Percentiles rank a stretch among this genome's conserved stretches.
Evolutionary conservation across 2,888 invertebrate species (phyloP).

Genomic region (Auanema freiburgensis): DNA sequence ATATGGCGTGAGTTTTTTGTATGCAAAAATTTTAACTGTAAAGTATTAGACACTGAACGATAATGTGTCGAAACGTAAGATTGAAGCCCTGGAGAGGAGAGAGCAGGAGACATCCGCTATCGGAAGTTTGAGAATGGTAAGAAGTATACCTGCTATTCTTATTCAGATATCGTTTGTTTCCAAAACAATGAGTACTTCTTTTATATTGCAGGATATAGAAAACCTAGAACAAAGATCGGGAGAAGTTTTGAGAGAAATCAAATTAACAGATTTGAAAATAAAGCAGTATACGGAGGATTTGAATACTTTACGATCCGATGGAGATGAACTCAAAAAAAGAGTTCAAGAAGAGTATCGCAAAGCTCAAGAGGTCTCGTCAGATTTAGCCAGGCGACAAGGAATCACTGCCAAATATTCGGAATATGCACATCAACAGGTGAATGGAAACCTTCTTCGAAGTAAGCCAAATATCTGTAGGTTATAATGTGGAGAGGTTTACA

Average conservation of each 20-base stretch:
- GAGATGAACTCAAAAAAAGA: constrained; percentile 16
- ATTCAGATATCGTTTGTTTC: background rate
- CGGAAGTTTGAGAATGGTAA: background rate
- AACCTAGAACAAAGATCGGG: constrained; percentile 15
- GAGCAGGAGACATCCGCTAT: background rate
- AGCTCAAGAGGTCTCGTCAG: constrained; percentile 5
- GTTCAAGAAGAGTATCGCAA: constrained; percentile 12
- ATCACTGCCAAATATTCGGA: no score
- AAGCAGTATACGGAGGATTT: constrained; percentile 7
- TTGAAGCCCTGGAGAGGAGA: no score
- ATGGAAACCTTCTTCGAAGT: background rate
- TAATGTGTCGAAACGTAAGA: background rate
- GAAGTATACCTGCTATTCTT: background rate
- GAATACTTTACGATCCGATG: no score
- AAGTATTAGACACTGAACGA: background rate
- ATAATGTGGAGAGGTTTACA: background rate
- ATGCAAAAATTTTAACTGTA: background rate
- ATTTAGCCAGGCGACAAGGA: no score
- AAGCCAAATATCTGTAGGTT: background rate
- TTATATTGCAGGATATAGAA: constrained; percentile 11
- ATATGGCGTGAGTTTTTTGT: constrained; percentile 8
- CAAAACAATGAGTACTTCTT: background rate
- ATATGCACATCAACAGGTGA: background rate
- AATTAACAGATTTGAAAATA: constrained; percentile 11
- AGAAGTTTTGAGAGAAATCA: constrained; percentile 1